Evolutionary conservation across 2,888 invertebrate species (phyloP).

Genomic region (Drosophila mimetica): DNA sequence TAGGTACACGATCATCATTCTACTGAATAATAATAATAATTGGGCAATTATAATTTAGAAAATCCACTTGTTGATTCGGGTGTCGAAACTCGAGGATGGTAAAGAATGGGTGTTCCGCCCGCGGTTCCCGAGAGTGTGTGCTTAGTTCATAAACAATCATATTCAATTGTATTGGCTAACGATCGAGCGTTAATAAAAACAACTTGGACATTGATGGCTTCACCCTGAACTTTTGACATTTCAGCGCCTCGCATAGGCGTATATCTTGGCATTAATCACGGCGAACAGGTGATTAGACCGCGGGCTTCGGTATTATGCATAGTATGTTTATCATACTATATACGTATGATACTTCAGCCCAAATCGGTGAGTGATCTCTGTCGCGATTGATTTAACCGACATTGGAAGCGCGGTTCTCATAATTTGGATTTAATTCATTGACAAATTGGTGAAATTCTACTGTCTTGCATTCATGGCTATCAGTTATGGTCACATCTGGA

Average conservation of each 20-base stretch:
- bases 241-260: conserved; percentile 44
- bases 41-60: conserved; percentile 27
- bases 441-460: conserved; percentile 34
- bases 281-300: conserved; percentile 38
- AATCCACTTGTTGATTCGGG: conserved; percentile 19
- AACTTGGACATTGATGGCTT: conserved; percentile 73
- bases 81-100: conserved; percentile 22
- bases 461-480: conserved; percentile 16
- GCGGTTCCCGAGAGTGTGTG: conserved; percentile 8
- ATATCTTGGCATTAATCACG: conserved; percentile 40
- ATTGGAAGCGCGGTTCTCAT: conserved; percentile 15
- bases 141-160: conserved; percentile 14
- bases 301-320: conserved; percentile 32
- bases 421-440: conserved; percentile 18
- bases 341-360: background rate
- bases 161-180: conserved; percentile 41
- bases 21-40: conserved; percentile 21
- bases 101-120: conserved; percentile 24
- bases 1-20: conserved; percentile 3
- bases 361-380: conserved; percentile 4
- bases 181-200: conserved; percentile 38
- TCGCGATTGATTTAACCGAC: conserved; percentile 17
- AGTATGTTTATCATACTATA: conserved; percentile 11
- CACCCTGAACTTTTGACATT: conserved; percentile 75
- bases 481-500: conserved; percentile 24